Evolutionary conservation across 92 coral and sea anemone genomes (phyloP).

Genomic region (Porites cylindrica): DNA sequence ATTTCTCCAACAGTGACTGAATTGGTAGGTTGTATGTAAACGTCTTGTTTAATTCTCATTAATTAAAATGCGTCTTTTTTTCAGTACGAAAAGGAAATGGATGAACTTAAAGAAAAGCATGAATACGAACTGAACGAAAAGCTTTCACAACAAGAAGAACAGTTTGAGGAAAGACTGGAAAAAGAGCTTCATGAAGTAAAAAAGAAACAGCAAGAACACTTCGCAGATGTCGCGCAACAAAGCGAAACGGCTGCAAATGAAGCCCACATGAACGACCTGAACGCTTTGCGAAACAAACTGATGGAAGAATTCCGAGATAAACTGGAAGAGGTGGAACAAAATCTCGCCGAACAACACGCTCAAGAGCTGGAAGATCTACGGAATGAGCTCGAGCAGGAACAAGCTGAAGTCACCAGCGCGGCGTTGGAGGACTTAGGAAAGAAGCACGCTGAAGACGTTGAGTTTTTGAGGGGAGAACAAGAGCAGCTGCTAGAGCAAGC

Average conservation of each 20-base stretch:
- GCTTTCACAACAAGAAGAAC: conserved; percentile 53
- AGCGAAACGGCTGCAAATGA: conserved; percentile 52
- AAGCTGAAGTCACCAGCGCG: conserved; percentile 76
- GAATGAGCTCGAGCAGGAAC: conserved; percentile 81
- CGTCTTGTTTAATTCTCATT: too few relatives aligned
- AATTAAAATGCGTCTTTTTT: neutral
- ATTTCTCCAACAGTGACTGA: too few relatives aligned
- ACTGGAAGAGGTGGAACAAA: conserved; percentile 75
- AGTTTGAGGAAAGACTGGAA: conserved; percentile 49
- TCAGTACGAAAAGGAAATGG: conserved; percentile 61
- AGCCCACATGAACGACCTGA: conserved; percentile 60
- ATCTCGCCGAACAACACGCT: conserved; percentile 66
- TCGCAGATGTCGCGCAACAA: conserved; percentile 57
- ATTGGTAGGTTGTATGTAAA: too few relatives aligned
- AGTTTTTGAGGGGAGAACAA: conserved; percentile 79
- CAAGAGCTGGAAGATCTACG: conserved; percentile 75
- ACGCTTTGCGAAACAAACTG: conserved; percentile 67
- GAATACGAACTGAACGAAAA: conserved; percentile 80
- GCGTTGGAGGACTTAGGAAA: conserved; percentile 86
- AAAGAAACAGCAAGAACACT: conserved; percentile 44
- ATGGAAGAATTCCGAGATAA: conserved; percentile 77
- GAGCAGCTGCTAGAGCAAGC: conserved; percentile 79
- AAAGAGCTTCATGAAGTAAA: conserved; percentile 52
- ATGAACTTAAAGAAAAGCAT: conserved; percentile 75
- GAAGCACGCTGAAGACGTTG: conserved; percentile 79